Conservation (phyloP, 2,797 vertebrate genomes). For the Acipenser ruthenus region DNA sequence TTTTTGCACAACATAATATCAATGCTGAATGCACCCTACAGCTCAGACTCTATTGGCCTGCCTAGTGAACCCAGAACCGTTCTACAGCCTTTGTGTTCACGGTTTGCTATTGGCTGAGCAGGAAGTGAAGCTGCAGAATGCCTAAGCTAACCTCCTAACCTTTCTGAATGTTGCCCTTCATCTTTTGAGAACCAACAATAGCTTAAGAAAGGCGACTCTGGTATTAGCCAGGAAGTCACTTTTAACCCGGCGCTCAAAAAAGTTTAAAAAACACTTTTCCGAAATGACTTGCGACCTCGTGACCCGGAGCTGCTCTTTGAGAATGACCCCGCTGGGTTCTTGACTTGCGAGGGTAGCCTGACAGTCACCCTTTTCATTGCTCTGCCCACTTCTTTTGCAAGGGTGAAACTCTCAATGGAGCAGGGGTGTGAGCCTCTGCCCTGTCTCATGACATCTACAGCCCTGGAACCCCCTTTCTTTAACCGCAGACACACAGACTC, state of each 20-base stretch:
- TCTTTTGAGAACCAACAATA: conserved; percentile 23
- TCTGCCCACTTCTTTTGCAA: not conserved
- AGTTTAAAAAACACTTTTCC: no score
- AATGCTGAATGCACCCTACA: no score
- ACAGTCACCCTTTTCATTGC: conserved; percentile 32
- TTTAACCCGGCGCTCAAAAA: not conserved
- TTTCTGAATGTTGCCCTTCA: conserved; percentile 31
- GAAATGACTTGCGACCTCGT: conserved; percentile 1
- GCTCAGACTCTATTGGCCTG: no score
- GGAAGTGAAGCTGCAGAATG: conserved; percentile 41
- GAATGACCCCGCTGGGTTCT: conserved; percentile 22
- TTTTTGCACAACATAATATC: no score
- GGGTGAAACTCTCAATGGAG: not conserved
- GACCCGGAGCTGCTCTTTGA: conserved; percentile 30
- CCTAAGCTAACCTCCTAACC: conserved; percentile 47
- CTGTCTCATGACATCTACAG: not conserved
- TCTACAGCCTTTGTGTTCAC: conserved; percentile 26
- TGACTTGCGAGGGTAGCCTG: conserved; percentile 30
- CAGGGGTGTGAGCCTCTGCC: not conserved
- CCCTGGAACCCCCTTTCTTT: not conserved
- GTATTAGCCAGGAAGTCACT: conserved; percentile 25
- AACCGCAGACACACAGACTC: conserved; percentile 22
- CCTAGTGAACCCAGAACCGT: not conserved
- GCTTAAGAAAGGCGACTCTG: conserved; percentile 23
- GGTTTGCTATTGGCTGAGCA: conserved; percentile 48